phyloP scores from a whole-genome alignment of 2,797 vertebrate genomes.

The Hemibagrus guttatus region DNA sequence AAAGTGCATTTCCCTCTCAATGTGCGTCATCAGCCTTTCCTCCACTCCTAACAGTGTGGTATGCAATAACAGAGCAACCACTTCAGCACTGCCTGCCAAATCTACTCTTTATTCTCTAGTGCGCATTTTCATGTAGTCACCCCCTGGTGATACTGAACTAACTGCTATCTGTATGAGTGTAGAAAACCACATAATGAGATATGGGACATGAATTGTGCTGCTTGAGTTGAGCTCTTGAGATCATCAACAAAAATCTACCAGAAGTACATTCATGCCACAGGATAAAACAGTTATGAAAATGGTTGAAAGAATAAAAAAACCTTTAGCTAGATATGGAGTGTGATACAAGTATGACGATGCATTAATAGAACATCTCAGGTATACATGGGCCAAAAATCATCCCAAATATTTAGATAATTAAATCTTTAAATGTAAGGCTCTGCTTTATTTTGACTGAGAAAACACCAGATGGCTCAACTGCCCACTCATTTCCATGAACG shows the following conservation, averaged over 20 bases:
- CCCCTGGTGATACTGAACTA: neutral
- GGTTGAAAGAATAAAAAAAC: neutral
- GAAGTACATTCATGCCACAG: neutral
- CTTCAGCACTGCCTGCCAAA: constrained; percentile 3
- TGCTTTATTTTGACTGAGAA: neutral
- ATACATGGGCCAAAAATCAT: neutral
- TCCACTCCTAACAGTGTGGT: constrained; percentile 19
- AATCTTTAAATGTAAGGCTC: neutral
- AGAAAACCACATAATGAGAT: neutral
- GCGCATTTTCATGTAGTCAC: neutral
- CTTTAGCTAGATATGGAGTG: neutral
- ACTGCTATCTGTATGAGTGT: too few relatives aligned
- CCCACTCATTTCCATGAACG: neutral
- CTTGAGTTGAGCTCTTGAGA: neutral
- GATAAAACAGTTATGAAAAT: neutral
- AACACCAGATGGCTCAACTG: constrained; percentile 1
- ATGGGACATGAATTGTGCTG: neutral
- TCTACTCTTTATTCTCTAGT: neutral
- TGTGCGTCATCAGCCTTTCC: constrained; percentile 46
- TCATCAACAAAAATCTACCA: neutral
- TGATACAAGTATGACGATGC: neutral
- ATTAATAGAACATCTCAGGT: too few relatives aligned
- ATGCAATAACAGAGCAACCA: constrained; percentile 31
- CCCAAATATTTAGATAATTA: constrained; percentile 9
- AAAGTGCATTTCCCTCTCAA: neutral